phyloP scores from a whole-genome alignment of 2,888 invertebrate species.

The Synanthedon andrenaeformis region DNA sequence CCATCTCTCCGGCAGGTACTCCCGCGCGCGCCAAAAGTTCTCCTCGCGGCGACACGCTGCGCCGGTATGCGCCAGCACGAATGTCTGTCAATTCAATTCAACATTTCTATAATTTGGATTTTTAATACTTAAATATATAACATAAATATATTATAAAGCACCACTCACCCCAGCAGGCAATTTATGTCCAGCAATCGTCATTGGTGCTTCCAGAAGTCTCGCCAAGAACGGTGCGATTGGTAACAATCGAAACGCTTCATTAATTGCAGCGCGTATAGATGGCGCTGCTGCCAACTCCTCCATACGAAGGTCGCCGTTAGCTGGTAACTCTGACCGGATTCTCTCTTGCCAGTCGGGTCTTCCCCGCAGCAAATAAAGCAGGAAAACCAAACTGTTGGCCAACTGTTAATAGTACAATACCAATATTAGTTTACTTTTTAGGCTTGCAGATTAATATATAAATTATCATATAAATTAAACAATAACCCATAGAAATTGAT shows the following conservation, averaged over 20 bases:
- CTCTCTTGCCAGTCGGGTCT: constrained; percentile 75
- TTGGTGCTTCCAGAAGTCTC: constrained; percentile 78
- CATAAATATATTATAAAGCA: too few species aligned
- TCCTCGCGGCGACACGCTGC: constrained; percentile 81
- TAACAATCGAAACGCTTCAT: constrained; percentile 79
- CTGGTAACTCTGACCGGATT: constrained; percentile 75
- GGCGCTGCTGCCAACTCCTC: constrained; percentile 74
- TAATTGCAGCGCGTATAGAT: constrained; percentile 83
- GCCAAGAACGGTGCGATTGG: constrained; percentile 87
- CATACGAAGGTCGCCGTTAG: constrained; percentile 66
- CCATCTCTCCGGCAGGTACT: constrained; percentile 86
- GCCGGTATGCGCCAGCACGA: constrained; percentile 84
- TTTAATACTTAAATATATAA: too few species aligned
- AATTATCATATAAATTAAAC: too few species aligned
- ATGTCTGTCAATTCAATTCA: constrained; percentile 67
- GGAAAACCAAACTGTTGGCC: constrained; percentile 84
- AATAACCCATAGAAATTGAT: too few species aligned
- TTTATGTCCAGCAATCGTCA: constrained; percentile 76
- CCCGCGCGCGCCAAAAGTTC: constrained; percentile 78
- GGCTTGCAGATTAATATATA: too few species aligned
- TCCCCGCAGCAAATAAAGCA: constrained; percentile 79
- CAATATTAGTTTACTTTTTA: too few species aligned
- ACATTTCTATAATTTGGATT: too few species aligned
- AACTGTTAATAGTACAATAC: constrained; percentile 55
- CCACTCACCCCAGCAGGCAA: constrained; percentile 76